phyloP scores from a whole-genome alignment of 53 echinoderm and acorn worm species.

The Crossaster papposus region DNA sequence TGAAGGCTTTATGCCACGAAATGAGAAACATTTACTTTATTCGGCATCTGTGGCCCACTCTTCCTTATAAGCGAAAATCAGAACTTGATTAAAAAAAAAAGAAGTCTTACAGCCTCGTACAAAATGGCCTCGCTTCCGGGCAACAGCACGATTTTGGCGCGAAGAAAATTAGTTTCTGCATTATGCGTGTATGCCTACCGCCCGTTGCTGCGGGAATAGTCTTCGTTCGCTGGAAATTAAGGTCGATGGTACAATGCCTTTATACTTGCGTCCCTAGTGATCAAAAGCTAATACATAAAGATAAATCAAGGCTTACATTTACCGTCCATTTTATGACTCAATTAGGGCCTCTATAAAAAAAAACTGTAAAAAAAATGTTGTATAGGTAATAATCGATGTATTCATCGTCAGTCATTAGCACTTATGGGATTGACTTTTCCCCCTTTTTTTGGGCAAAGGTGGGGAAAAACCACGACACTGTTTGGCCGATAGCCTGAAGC shows the following conservation, averaged over 20 bases:
- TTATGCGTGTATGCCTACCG: too few species aligned
- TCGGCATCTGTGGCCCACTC: not conserved
- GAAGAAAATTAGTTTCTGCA: not conserved
- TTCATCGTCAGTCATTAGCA: not conserved
- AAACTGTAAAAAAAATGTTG: not conserved
- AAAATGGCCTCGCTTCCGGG: constrained; percentile 5
- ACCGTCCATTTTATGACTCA: not conserved
- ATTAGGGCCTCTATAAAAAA: too few species aligned
- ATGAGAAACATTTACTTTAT: not conserved
- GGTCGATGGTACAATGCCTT: constrained; percentile 6
- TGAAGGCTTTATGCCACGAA: not conserved
- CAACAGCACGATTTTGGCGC: constrained; percentile 7
- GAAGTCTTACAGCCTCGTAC: not conserved
- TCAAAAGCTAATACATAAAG: not conserved
- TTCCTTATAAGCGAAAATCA: not conserved
- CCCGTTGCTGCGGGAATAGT: not conserved
- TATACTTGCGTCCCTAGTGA: not conserved
- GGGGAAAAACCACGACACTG: too few species aligned
- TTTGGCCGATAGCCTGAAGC: too few species aligned
- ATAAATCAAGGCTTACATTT: not conserved
- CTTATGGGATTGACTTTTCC: too few species aligned
- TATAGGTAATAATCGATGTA: not conserved
- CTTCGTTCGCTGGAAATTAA: constrained; percentile 3
- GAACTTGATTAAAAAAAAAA: not conserved
- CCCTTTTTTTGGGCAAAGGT: too few species aligned